These are phyloP conservation scores for Perodicticus potto DNA, from an alignment of 2,797 vertebrate species.

Conservation along the genomic window DNA sequence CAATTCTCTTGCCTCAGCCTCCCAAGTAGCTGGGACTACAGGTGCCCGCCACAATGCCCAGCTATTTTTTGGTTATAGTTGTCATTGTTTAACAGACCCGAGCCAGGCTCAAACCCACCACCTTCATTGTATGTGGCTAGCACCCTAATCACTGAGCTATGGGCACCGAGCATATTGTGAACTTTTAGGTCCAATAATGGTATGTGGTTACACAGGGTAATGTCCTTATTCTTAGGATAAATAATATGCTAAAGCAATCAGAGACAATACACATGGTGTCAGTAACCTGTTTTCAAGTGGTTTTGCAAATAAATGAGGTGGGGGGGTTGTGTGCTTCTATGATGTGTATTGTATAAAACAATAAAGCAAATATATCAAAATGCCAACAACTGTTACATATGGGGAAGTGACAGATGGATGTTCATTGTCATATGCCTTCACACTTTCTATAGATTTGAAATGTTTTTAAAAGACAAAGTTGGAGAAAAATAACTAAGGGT, in stretches of 20 bases:
- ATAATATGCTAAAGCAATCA: background rate
- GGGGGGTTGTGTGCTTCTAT: background rate
- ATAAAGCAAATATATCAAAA: conserved; percentile 12
- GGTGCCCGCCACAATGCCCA: too few species aligned
- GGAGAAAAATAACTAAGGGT: background rate
- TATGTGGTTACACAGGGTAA: background rate
- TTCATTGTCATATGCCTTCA: background rate
- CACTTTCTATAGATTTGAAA: background rate
- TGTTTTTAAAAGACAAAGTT: background rate
- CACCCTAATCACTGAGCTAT: too few species aligned
- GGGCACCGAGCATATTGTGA: too few species aligned
- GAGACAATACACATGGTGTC: background rate
- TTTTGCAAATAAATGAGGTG: background rate
- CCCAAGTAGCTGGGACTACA: too few species aligned
- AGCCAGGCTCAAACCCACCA: too few species aligned
- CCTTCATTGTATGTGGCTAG: too few species aligned
- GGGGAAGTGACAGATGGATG: background rate
- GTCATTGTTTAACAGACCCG: too few species aligned
- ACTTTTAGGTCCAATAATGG: background rate
- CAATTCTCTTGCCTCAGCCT: too few species aligned
- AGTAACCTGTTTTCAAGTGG: background rate
- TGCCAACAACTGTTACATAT: background rate
- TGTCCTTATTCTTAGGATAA: background rate
- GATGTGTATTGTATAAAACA: background rate
- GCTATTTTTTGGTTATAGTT: too few species aligned